Evolutionary conservation across 2,888 invertebrate genomes (phyloP), one percentile per base, ranked within the genome.

Genomic region (Panzeria rudis): DNA sequence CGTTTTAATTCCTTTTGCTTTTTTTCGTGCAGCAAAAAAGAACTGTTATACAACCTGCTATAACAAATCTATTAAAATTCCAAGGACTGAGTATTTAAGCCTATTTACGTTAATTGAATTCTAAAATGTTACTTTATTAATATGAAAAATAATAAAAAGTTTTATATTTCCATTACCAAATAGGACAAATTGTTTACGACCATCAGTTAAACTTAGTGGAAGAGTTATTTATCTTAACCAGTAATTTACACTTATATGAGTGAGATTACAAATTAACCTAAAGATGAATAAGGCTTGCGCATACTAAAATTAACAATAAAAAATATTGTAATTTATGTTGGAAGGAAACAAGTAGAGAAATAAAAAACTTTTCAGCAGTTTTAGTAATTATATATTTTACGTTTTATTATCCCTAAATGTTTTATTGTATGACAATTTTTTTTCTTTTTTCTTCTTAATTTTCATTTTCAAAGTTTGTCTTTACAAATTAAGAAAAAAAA

Each of bases 371-470:
- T 23, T 15, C n/a, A 3, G 9, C 50, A 38, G n/a, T n/a, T 78
- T 69, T 44, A 62, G 61, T 69, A 76, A 77, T 72, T 77, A 77
- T 20, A 73, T 20, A 41, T 47, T 52, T 15, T 11, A 7, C 11
- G 15, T 81, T 68, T 61, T 82, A 69, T 82, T 75, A 62, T 68
- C 2, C 32, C 44, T 73, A 73, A 83, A 61, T 68, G 52, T 59
- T 83, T 73, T 68, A 73, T 73, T 73, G 35, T 38, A 56, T 62
- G 47, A 78, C 54, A 59, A 20, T 7, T 23, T 44, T 59, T 68
- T 59, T 35, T n/a, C 35, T 23, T 41, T 54, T 20, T 29, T 38
- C 35, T 23, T 17, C 17, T 61, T 32, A 13, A 20, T 17, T 13
- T 79, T 15, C 7, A 23, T 54, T 66, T 54, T 15, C 15, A 25